Percentiles rank a stretch among this genome's conserved stretches.
phyloP scores from a whole-genome alignment of 2,797 vertebrate genomes.

The Cynopterus sphinx region DNA sequence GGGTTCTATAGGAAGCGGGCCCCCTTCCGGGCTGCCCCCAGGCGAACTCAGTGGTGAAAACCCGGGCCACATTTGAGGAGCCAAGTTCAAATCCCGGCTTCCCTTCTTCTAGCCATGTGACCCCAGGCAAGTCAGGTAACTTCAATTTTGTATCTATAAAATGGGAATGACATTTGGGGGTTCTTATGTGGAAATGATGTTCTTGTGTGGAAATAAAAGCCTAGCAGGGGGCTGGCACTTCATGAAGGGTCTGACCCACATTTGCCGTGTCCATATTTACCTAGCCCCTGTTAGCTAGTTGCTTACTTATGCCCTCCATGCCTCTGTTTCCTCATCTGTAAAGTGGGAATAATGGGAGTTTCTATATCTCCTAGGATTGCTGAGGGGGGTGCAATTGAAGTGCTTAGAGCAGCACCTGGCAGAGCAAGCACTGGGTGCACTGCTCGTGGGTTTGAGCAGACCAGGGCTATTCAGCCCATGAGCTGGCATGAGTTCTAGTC shows the following conservation, averaged over 20 bases:
- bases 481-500: neutral
- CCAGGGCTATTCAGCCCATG: neutral
- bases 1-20: neutral
- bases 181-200: neutral
- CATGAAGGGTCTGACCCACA: neutral
- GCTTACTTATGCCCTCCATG: neutral
- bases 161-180: neutral
- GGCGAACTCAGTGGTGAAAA: neutral
- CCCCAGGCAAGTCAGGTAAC: neutral
- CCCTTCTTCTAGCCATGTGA: neutral
- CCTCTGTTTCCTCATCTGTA: neutral
- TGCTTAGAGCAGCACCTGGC: neutral
- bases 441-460: neutral
- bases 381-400: neutral
- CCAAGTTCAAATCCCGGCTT: neutral
- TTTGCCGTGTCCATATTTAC: neutral
- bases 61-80: neutral
- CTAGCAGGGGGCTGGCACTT: neutral
- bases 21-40: neutral
- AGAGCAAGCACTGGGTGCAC: fast-evolving
- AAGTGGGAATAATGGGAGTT: neutral
- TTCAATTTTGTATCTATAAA: neutral
- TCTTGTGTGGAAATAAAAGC: neutral
- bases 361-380: neutral
- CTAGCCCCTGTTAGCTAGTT: no score